Percentiles rank a stretch among this genome's conserved stretches.
Evolutionary conservation across 2,113 vertebrate species (phyloP).

Genomic region (Crotalus viridis): DNA sequence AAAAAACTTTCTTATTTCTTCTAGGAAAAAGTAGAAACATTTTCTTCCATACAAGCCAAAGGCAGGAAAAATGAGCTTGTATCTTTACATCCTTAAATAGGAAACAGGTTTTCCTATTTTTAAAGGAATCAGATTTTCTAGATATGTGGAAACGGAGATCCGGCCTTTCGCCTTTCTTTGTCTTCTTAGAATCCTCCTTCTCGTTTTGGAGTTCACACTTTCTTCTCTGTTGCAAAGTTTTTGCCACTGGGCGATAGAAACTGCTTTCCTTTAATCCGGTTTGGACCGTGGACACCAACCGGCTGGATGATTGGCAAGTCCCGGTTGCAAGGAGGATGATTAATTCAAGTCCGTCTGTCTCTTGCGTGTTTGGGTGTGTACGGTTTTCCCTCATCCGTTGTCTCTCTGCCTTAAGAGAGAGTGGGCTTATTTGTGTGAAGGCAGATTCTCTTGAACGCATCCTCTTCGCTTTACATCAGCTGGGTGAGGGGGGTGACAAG

Average conservation of each 20-base stretch:
- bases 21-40: neutral
- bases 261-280: neutral
- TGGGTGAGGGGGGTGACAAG: neutral
- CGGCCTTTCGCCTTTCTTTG: neutral
- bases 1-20: neutral
- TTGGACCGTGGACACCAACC: neutral
- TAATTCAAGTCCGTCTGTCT: neutral
- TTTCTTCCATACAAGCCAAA: neutral
- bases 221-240: neutral
- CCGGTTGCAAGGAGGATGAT: neutral
- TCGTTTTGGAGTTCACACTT: neutral
- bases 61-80: neutral
- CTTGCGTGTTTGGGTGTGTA: neutral
- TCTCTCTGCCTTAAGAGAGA: constrained; percentile 7
- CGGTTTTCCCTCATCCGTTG: too few species aligned
- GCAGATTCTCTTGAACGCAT: neutral
- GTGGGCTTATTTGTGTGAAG: neutral
- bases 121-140: neutral
- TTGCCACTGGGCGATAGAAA: neutral
- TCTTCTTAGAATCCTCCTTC: neutral
- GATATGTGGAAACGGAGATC: neutral
- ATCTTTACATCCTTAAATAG: neutral
- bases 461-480: neutral
- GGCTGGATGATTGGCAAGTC: neutral
- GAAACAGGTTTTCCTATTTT: neutral